Conservation (phyloP, 2,113 vertebrate species). For the zebrafish (Danio rerio) region DNA sequence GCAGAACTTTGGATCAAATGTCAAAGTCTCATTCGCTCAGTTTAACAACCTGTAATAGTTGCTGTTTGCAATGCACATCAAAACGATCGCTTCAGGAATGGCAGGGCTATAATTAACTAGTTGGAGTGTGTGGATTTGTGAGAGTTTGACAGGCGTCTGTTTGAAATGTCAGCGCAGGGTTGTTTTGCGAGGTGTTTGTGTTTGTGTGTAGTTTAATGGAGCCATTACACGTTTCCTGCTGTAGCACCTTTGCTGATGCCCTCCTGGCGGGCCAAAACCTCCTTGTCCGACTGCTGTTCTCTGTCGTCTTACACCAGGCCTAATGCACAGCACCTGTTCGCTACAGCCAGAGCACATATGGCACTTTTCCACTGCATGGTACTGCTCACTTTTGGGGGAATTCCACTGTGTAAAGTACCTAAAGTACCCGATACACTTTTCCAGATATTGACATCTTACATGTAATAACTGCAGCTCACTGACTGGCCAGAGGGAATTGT, state of each 20-base stretch:
- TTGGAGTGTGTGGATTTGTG: constrained; percentile 49
- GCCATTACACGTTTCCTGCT: constrained; percentile 71
- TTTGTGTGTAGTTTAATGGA: constrained; percentile 66
- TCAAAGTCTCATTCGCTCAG: not conserved
- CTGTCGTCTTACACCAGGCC: constrained; percentile 51
- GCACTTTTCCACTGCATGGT: not conserved
- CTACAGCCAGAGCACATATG: not conserved
- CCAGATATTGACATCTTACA: too few relatives aligned
- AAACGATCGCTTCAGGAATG: constrained; percentile 60
- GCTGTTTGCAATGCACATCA: constrained; percentile 46
- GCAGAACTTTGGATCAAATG: not conserved
- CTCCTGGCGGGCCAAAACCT: constrained; percentile 52
- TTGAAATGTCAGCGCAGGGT: constrained; percentile 42
- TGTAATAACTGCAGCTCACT: too few relatives aligned
- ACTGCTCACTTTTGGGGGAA: too few relatives aligned
- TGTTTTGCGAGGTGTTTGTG: constrained; percentile 55
- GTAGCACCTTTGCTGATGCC: constrained; percentile 68
- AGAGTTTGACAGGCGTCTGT: constrained; percentile 50
- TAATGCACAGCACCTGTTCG: constrained; percentile 68
- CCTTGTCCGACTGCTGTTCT: constrained; percentile 46
- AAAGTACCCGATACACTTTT: too few relatives aligned
- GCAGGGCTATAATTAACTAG: constrained; percentile 50
- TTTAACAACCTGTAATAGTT: constrained; percentile 7
- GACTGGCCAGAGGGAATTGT: too few relatives aligned
- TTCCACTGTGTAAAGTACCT: too few relatives aligned